Percentiles rank a stretch among this genome's conserved stretches.
Conservation (phyloP, 2,113 vertebrate species). For the Cyanoderma ruficeps region DNA sequence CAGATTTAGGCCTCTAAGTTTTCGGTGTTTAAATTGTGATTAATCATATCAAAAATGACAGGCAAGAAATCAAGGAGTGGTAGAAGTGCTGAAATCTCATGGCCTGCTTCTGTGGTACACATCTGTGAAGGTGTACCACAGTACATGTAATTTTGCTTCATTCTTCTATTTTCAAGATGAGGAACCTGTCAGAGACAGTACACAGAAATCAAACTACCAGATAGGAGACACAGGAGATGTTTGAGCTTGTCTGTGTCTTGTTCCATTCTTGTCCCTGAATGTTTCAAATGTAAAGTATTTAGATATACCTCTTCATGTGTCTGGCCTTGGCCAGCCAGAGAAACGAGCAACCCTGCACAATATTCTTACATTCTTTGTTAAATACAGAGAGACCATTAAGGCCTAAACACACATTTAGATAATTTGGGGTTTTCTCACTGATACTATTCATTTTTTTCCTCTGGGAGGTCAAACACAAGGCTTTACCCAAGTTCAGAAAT, state of each 20-base stretch:
- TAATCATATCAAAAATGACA: neutral
- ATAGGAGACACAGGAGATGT: neutral
- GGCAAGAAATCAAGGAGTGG: neutral
- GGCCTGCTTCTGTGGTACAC: neutral
- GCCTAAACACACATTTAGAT: neutral
- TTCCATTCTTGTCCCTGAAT: neutral
- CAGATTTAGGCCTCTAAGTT: neutral
- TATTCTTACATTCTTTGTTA: neutral
- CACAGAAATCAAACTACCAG: neutral
- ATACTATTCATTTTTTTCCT: neutral
- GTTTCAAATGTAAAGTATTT: neutral
- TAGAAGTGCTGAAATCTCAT: neutral
- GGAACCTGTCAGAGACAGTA: neutral
- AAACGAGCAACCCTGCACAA: neutral
- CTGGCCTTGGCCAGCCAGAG: neutral
- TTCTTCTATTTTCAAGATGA: neutral
- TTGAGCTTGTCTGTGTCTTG: neutral
- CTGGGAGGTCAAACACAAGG: neutral
- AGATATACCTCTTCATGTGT: neutral
- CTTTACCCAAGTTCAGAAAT: neutral
- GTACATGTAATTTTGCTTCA: neutral
- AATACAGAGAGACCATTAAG: neutral
- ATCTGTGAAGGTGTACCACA: neutral
- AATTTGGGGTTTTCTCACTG: rapidly evolving
- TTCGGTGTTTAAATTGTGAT: neutral